Evolutionary conservation across 2,113 vertebrate species (phyloP).

Genomic region (Cyanoliseus patagonus): DNA sequence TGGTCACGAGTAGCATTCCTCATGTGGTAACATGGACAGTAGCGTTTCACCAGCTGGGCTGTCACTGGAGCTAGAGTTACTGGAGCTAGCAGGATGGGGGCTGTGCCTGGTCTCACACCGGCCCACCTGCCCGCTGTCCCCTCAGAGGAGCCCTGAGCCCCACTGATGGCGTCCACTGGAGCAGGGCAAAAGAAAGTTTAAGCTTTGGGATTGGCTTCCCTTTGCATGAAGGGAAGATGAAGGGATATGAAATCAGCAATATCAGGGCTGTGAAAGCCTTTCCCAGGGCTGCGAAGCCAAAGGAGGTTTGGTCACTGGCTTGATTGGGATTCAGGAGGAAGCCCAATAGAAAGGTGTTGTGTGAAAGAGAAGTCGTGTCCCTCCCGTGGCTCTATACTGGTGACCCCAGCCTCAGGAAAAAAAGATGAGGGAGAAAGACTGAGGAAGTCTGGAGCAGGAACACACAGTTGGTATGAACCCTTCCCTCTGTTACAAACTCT

Average conservation of each 20-base stretch:
- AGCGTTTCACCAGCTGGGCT: neutral
- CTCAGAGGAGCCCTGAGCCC: neutral
- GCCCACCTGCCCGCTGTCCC: accelerated
- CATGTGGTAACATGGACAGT: neutral
- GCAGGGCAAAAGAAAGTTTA: neutral
- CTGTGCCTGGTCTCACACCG: accelerated
- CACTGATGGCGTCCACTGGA: accelerated
- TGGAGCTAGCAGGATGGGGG: neutral
- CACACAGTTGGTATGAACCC: neutral
- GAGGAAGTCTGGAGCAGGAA: neutral
- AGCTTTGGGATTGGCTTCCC: neutral
- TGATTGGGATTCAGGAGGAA: neutral
- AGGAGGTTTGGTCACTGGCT: neutral
- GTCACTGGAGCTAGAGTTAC: no score
- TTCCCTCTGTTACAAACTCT: neutral
- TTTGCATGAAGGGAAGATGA: neutral
- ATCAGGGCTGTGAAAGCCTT: neutral
- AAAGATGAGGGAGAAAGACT: neutral
- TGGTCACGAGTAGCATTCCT: neutral
- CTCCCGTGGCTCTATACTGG: neutral
- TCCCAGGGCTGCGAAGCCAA: neutral
- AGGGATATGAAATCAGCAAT: neutral
- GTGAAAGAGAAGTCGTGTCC: neutral
- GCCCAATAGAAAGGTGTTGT: neutral
- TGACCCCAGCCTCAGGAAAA: neutral